Evolutionary conservation across 2,113 vertebrate species (phyloP), one percentile per base, ranked within the genome.

Genomic region (Seriola quinqueradiata): DNA sequence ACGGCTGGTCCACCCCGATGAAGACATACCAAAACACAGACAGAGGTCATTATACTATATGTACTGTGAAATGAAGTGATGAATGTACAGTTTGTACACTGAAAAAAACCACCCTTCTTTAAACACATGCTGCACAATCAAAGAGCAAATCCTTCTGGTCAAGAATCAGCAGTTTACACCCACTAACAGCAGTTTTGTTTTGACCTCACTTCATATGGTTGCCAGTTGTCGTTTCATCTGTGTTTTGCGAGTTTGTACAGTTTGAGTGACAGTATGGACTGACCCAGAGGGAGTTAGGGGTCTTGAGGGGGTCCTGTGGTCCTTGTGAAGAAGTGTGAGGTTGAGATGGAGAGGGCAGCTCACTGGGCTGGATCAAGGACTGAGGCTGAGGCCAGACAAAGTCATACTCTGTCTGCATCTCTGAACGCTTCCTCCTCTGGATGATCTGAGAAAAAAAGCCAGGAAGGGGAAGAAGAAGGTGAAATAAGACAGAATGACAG

Each of bases 401-500:
- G 55, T 96, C 95, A 2, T 95, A 95, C 79, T 97, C 97, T 0
- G 92, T 81, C 42, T 94, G 97, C 92, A 95, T 94, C 75, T 96
- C 97, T 71, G 96, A 96, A 77, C 85, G 94, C 57, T 97, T 98
- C 91, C 97, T 97, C 85, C 97, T 97, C 82, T 96, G 96, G 83
- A 99, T 97, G 78, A 99, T 99, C 98, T 99, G 84, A 90, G 25
- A 8, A 28, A 16, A 36, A 58, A 17, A 70, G n/a, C 13, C 8
- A 25, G 25, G 28, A 5, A 8, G 23, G 7, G 60, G 12, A 2
- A 48, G 58, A 25, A 46, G 42, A 71, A 68, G 25, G 36, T 28
- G 25, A 34, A 61, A 17, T 12, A 17, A 70, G 12, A 58, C 13
- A 66, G 21, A 42, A n/a, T 8, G 46, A 59, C 14, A 38, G 54